A percentile compares a stretch with the other conserved stretches of the same genome.
phyloP scores from a whole-genome alignment of 2,888 invertebrate genomes.

The Microplitis deprimator region DNA sequence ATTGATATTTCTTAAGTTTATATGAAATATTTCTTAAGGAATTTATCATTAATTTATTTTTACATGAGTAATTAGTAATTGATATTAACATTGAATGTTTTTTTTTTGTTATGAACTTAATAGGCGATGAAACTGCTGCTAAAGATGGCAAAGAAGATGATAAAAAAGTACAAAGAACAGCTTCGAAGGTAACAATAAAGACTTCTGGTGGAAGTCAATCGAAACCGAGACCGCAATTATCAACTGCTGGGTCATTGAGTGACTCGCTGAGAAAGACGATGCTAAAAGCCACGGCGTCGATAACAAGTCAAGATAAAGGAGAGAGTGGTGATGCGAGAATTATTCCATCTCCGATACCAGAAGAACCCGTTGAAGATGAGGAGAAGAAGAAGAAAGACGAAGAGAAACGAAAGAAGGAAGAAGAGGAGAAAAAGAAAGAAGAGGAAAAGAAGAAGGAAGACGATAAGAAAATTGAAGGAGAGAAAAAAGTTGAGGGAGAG shows the following conservation, averaged over 20 bases:
- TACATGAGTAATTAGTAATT: too few species aligned
- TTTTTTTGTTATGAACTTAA: neutral
- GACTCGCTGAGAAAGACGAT: constrained; percentile 57
- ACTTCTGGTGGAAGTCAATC: too few species aligned
- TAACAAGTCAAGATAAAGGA: constrained; percentile 54
- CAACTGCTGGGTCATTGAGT: constrained; percentile 30
- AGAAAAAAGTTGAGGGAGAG: constrained; percentile 47
- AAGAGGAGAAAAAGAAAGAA: constrained; percentile 44
- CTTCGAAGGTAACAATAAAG: neutral
- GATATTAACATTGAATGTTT: neutral
- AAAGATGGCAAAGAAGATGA: neutral
- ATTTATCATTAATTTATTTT: too few species aligned
- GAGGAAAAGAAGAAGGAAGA: constrained; percentile 59
- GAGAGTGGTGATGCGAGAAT: constrained; percentile 41
- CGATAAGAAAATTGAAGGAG: constrained; percentile 41
- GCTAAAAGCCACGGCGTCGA: constrained; percentile 50
- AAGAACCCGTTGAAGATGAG: constrained; percentile 74
- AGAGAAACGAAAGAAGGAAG: constrained; percentile 42
- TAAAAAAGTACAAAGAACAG: neutral
- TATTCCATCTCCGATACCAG: constrained; percentile 76
- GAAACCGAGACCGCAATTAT: constrained; percentile 22
- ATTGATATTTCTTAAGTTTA: too few species aligned
- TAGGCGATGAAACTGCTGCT: neutral
- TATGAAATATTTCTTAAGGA: too few species aligned
- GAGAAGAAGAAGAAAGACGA: constrained; percentile 59